phyloP scores from a whole-genome alignment of 2,113 vertebrate genomes.

The Myotis brandtii region DNA sequence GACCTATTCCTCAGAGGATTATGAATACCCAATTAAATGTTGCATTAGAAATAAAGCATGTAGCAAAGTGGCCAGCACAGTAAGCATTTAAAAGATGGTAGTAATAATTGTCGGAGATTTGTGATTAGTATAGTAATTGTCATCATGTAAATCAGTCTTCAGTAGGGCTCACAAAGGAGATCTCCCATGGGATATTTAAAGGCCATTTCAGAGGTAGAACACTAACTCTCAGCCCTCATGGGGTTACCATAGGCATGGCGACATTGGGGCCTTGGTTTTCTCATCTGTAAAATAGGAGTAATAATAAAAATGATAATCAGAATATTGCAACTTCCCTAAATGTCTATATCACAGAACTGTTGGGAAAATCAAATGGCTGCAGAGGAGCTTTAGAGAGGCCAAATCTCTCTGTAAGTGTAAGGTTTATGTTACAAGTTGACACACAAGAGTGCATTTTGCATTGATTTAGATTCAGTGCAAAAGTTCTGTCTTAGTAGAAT shows the following conservation, averaged over 20 bases:
- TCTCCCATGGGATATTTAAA: neutral
- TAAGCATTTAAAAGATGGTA: neutral
- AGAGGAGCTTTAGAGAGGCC: neutral
- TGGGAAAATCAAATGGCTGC: neutral
- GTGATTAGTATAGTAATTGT: neutral
- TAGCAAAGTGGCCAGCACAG: neutral
- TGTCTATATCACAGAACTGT: neutral
- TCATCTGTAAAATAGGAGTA: constrained; percentile 26
- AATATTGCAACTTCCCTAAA: neutral
- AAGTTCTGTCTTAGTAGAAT: neutral
- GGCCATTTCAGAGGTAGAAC: neutral
- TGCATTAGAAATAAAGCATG: neutral
- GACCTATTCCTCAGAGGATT: neutral
- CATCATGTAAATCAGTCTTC: neutral
- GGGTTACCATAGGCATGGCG: neutral
- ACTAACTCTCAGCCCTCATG: neutral
- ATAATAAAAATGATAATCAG: neutral
- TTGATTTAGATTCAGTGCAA: neutral
- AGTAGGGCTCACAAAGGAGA: neutral
- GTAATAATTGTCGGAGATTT: neutral
- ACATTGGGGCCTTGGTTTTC: neutral
- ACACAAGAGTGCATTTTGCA: neutral
- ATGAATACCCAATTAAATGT: neutral
- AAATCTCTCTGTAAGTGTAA: neutral
- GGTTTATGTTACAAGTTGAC: neutral